Conservation (phyloP, 2,888 invertebrate genomes). For the Hybos culiciformis region DNA sequence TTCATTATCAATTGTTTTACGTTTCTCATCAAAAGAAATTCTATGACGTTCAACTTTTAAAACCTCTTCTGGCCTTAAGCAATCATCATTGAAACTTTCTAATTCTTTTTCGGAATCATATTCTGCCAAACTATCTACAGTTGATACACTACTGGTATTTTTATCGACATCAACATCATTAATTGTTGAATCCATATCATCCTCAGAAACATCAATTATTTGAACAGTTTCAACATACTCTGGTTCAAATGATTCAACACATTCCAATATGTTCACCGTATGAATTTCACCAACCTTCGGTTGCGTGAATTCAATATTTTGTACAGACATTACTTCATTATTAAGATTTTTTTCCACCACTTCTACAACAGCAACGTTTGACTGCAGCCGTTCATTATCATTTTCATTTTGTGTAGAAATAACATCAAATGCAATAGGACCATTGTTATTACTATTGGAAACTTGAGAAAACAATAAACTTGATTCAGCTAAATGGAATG, state of each 20-base stretch:
- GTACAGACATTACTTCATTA: slow-evolving; percentile 44
- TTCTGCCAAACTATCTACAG: slow-evolving; percentile 14
- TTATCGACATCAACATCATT: slow-evolving; percentile 20
- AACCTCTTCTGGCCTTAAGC: slow-evolving; percentile 20
- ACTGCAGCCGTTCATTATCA: slow-evolving; percentile 2
- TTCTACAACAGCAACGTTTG: slow-evolving; percentile 43
- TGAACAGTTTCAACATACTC: slow-evolving; percentile 42
- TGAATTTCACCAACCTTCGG: slow-evolving; percentile 34
- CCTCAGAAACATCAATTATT: slow-evolving; percentile 41
- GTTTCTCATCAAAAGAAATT: slow-evolving; percentile 35
- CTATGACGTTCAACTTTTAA: slow-evolving; percentile 31
- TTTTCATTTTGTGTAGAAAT: background rate
- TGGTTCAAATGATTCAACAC: slow-evolving; percentile 41
- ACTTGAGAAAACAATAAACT: slow-evolving; percentile 57
- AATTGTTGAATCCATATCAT: slow-evolving; percentile 35
- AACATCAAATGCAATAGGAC: too few relatives aligned
- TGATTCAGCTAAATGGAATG: slow-evolving; percentile 50
- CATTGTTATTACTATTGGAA: slow-evolving; percentile 30
- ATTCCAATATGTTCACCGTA: slow-evolving; percentile 40
- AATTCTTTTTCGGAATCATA: slow-evolving; percentile 15
- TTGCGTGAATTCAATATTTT: slow-evolving; percentile 15
- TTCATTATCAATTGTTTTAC: slow-evolving; percentile 31
- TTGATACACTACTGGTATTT: slow-evolving; percentile 17
- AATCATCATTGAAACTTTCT: slow-evolving; percentile 15
- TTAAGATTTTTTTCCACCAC: slow-evolving; percentile 55